Base-by-base conservation (phyloP, 2,888 invertebrate genomes). In the Cynaeus angustus region DNA sequence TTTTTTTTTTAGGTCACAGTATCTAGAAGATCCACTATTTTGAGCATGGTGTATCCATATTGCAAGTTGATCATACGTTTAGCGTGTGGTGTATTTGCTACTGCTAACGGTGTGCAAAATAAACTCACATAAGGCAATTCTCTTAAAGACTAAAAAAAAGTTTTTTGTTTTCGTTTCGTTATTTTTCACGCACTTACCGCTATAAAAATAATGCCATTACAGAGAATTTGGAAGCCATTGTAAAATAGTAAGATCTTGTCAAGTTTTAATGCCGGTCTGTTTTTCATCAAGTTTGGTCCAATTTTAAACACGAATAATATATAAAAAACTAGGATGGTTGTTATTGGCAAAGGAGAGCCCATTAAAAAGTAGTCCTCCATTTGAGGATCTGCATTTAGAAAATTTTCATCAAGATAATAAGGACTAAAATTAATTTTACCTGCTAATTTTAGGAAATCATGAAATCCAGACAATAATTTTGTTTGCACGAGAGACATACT, bases 281-380 rank as follows among this genome's bases (percentile, higher is more conserved):
- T 53, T 61, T 70, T 70, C 74, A 74, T 74, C 7, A 70, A 59
- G 6, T 46, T 61, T 5, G 74, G 74, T 21, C 74, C 74, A 5
- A 59, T 16, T 53, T 70, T 70, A 52, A 61, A 66, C 0, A 74
- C 70, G 41, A 74, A 66, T 45, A 12, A 14, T 7, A 70, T 28
- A 33, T 74, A 74, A 30, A 43, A 28, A 1, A 10, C 10, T 26
- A 61, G 4, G 37, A 72, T 68, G 6, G 53, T 38, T 4, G 30
- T 16, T 0, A 61, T 21, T n/a, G 64, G 68, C 6, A 62, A 46
- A 21, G 65, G 52, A 37, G 72, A 67, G 1, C 37, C 30, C 59
- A 68, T 66, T 1, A 74, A 52, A 41, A 64, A 48, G 38, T 64
- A 74, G 1, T 45, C 64, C 21, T 70, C 66, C 7, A 68, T 9